A percentile compares a stretch with the other conserved stretches of the same genome.
These are phyloP conservation scores for Oceanites oceanicus DNA, from an alignment of 2,113 vertebrate genomes.

Conservation along the genomic window DNA sequence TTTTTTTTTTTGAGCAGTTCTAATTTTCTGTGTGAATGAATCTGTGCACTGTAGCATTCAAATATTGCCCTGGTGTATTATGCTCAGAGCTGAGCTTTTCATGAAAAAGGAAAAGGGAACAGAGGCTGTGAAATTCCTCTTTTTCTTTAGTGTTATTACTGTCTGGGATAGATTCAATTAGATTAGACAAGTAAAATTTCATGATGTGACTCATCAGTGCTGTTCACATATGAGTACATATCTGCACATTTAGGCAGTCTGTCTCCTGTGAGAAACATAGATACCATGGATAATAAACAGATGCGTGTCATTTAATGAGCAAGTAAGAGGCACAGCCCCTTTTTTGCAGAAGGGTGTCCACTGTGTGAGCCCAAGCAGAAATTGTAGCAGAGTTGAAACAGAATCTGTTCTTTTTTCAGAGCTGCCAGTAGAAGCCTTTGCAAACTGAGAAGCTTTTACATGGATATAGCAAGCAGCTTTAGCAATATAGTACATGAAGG, in stretches of 20 bases:
- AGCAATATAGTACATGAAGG: neutral
- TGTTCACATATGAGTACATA: neutral
- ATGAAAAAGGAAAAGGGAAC: neutral
- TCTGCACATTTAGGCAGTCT: neutral
- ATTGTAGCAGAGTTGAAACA: neutral
- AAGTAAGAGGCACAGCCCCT: neutral
- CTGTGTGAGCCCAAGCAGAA: neutral
- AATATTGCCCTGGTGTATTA: constrained; percentile 39
- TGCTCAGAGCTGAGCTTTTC: neutral
- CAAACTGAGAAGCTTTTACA: neutral
- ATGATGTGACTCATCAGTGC: neutral
- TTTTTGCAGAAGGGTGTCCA: neutral
- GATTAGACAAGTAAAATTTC: constrained; percentile 19
- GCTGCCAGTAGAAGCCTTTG: neutral
- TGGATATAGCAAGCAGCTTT: neutral
- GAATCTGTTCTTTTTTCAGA: neutral
- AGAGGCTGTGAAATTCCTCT: neutral
- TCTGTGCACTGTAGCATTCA: constrained; percentile 20
- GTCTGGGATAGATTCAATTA: constrained; percentile 23
- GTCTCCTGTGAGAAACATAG: neutral
- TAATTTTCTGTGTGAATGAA: constrained; percentile 35
- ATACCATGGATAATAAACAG: neutral
- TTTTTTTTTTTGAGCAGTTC: neutral
- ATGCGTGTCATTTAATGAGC: neutral
- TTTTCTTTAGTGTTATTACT: neutral